Evolutionary conservation across 2,113 vertebrate species (phyloP), one percentile per base, ranked within the genome.

Genomic region (Heliornis fulica): DNA sequence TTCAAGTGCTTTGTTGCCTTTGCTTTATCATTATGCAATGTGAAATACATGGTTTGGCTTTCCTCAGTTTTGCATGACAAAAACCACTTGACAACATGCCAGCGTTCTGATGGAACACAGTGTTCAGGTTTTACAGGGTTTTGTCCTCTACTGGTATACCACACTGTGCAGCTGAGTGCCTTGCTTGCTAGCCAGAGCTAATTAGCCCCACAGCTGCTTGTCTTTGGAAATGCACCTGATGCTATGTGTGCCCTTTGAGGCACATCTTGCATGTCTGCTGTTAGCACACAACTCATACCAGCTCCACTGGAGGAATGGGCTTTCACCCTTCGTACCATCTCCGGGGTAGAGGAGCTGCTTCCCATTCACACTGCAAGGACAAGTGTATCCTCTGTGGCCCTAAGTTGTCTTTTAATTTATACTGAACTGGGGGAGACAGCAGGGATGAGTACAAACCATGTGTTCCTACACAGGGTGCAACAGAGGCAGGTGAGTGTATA

Each of bases 21-120:
- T 56, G 10, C 34, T 86, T 82, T 31, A 3, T 15, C 8, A 13
- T 28, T 40, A 66, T 19, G 18, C 10, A 43, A 5, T 0, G 1
- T 18, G 36, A 75, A 56, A 68, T 22, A 46, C 14, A 26, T 26
- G 23, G 13, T 16, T 70, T 75, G 40, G 12, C 32, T 79, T 75
- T 68, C 26, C 61, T 68, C 14, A 29, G 17, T 6, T 51, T n/a
- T 56, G 28, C 11, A 4, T 34, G 60, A 34, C 19, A 19, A 17
- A 75, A 31, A 41, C 31, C n/a, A 25, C 28, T 12, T 38, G 61
- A 20, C 40, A 53, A 45, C 18, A 31, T 0, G 1, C 48, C 21
- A 28, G 1, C 1, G 0, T n/a, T 31, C 46, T 0, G 2, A 20
- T 34, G 18, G 22, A 16, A 31, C 25, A 28, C 21, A 51, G 36